phyloP scores from a whole-genome alignment of 2,113 vertebrate genomes.

The Spheniscus mendiculus region DNA sequence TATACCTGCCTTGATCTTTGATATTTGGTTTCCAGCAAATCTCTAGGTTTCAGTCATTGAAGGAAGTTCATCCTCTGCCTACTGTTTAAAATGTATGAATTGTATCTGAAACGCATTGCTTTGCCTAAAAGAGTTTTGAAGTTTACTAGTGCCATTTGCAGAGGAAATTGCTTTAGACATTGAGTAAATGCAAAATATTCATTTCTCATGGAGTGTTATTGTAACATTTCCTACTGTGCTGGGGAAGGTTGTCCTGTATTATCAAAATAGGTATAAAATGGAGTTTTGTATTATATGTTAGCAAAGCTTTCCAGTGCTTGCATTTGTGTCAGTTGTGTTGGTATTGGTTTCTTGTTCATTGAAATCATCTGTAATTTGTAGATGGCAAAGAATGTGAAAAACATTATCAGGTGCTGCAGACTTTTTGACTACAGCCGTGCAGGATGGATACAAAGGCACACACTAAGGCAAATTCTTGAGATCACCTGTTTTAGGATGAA shows the following conservation, averaged over 20 bases:
- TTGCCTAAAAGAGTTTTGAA: background rate
- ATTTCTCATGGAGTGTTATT: background rate
- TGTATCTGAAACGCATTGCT: slow-evolving; percentile 8
- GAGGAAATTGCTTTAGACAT: slow-evolving; percentile 31
- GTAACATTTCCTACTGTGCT: background rate
- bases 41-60: slow-evolving; percentile 8
- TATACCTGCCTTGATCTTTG: background rate
- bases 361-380: background rate
- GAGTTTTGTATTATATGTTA: background rate
- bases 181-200: slow-evolving; percentile 20
- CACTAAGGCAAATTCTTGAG: slow-evolving; percentile 58
- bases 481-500: slow-evolving; percentile 66
- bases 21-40: background rate
- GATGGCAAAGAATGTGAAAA: slow-evolving; percentile 74
- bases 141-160: slow-evolving; percentile 26
- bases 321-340: background rate
- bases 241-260: background rate
- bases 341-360: background rate
- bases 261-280: background rate
- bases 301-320: background rate
- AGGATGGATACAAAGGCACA: slow-evolving; percentile 38
- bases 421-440: slow-evolving; percentile 63
- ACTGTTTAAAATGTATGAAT: background rate
- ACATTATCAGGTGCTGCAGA: slow-evolving; percentile 59
- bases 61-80: background rate